phyloP scores from a whole-genome alignment of 2,797 vertebrate genomes.

The Xenopus petersii region DNA sequence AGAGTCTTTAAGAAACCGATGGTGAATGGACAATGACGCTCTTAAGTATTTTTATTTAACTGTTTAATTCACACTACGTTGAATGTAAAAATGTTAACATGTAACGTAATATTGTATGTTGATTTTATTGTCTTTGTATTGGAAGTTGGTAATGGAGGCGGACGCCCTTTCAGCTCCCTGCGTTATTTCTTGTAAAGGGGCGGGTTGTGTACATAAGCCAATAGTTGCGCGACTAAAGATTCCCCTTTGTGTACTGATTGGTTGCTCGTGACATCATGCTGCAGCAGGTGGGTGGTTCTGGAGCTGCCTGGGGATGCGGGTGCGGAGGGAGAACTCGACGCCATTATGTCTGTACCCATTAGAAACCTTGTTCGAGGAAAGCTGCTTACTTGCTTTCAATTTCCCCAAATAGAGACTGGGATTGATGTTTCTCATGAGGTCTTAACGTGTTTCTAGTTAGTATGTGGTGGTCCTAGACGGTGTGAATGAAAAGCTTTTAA shows the following conservation, averaged over 20 bases:
- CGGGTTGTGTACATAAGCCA: slow-evolving; percentile 54
- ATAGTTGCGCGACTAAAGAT: slow-evolving; percentile 34
- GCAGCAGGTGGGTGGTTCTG: slow-evolving; percentile 78
- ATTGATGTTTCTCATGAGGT: no score
- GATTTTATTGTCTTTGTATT: neutral
- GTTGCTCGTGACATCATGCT: slow-evolving; percentile 86
- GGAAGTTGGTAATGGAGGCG: slow-evolving; percentile 22
- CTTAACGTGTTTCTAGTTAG: no score
- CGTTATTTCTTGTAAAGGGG: slow-evolving; percentile 27
- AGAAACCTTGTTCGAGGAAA: neutral
- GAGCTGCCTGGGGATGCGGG: slow-evolving; percentile 81
- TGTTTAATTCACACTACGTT: no score
- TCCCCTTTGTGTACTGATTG: slow-evolving; percentile 57
- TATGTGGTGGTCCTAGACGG: no score
- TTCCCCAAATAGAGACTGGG: no score
- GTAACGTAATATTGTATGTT: neutral
- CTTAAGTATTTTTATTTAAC: slow-evolving; percentile 20
- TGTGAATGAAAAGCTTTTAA: slow-evolving; percentile 10
- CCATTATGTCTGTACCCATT: slow-evolving; percentile 66
- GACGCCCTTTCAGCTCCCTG: neutral
- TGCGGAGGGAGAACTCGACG: slow-evolving; percentile 81
- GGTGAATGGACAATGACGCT: slow-evolving; percentile 18
- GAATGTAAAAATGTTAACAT: no score
- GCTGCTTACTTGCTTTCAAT: no score
- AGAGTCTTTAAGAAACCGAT: neutral